A percentile compares a stretch with the other conserved stretches of the same genome.
These are phyloP conservation scores for Oreohelix idahoensis DNA, from an alignment of 1,140 invertebrate species.

Conservation along the genomic window DNA sequence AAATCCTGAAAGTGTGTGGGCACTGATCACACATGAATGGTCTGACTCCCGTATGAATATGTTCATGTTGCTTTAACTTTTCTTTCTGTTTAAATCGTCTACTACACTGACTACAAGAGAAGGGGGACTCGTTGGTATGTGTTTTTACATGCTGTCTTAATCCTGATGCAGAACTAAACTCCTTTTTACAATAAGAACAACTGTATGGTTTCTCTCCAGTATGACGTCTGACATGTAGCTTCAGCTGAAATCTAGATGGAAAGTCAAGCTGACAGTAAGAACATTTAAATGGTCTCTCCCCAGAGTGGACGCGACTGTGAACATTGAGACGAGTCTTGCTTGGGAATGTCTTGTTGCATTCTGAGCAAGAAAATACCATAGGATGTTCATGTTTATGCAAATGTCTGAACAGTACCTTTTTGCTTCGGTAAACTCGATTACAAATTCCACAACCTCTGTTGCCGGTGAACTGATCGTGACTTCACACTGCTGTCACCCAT, in stretches of 20 bases:
- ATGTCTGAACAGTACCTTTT: neutral
- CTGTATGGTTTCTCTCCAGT: constrained; percentile 34
- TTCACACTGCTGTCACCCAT: neutral
- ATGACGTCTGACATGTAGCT: neutral
- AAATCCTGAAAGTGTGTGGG: neutral
- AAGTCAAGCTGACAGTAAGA: neutral
- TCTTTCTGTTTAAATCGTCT: constrained; percentile 4
- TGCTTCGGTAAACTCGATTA: neutral
- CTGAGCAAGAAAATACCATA: neutral
- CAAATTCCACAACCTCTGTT: neutral
- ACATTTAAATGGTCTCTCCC: neutral
- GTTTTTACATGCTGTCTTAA: neutral
- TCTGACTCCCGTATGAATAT: neutral
- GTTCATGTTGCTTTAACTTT: neutral
- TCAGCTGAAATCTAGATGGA: neutral
- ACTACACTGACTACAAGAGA: neutral
- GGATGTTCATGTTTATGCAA: neutral
- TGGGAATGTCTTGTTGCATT: constrained; percentile 2
- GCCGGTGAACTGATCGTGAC: neutral
- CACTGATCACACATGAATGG: constrained; percentile 16
- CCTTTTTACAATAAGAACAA: neutral
- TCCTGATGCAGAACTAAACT: neutral
- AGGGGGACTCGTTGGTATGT: neutral
- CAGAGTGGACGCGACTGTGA: constrained; percentile 5
- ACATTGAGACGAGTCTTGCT: neutral